Conservation (phyloP, 2,797 vertebrate species). For the Epinephelus malabaricus region DNA sequence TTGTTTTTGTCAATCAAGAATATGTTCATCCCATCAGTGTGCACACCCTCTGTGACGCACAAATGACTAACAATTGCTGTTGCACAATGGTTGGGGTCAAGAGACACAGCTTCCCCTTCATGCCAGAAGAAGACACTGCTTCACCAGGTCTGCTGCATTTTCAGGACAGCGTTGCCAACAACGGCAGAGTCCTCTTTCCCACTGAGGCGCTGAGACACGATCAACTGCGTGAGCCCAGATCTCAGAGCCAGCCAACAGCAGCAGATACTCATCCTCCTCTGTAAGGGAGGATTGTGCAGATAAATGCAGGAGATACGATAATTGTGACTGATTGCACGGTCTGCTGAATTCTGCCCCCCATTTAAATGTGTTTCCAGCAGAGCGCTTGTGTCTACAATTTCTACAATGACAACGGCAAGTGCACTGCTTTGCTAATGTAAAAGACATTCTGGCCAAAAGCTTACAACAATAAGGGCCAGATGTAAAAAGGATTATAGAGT, state of each 20-base stretch:
- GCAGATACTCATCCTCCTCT: slow-evolving; percentile 30
- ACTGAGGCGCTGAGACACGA: slow-evolving; percentile 33
- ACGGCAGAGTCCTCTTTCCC: slow-evolving; percentile 11
- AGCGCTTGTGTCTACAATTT: slow-evolving; percentile 25
- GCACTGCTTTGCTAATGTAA: background rate
- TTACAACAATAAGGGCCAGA: background rate
- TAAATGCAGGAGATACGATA: slow-evolving; percentile 48
- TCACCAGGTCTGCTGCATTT: slow-evolving; percentile 13
- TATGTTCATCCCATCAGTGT: slow-evolving; percentile 1
- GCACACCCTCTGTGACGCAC: background rate
- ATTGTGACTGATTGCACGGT: slow-evolving; percentile 45
- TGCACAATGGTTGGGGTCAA: background rate
- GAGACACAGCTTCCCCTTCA: background rate
- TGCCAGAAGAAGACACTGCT: slow-evolving; percentile 2
- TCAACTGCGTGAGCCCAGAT: slow-evolving; percentile 14
- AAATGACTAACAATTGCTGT: background rate
- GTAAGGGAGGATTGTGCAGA: slow-evolving; percentile 23
- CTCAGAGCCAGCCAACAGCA: slow-evolving; percentile 29
- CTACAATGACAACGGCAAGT: slow-evolving; percentile 2
- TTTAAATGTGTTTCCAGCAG: slow-evolving; percentile 25
- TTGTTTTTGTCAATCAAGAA: slow-evolving; percentile 11
- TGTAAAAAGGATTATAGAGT: background rate
- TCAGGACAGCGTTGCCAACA: slow-evolving; percentile 14
- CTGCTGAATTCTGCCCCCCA: slow-evolving; percentile 15
- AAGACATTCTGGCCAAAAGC: slow-evolving; percentile 6